These are phyloP conservation scores for Centroberyx gerrardi DNA, from an alignment of 2,797 vertebrate species.

Conservation along the genomic window DNA sequence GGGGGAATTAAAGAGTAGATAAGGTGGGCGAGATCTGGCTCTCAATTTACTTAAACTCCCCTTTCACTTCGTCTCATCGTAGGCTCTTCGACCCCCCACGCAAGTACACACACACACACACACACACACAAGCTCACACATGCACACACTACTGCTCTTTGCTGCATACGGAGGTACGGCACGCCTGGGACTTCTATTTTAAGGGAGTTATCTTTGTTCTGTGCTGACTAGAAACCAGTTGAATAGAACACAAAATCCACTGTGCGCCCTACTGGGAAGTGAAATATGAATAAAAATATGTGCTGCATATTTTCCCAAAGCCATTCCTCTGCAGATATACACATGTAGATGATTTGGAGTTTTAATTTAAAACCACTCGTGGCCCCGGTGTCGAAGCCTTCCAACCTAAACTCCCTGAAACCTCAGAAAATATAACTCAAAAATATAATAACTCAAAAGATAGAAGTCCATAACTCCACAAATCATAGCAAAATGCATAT, in stretches of 20 bases:
- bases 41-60: constrained; percentile 12
- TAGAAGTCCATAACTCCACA: constrained; percentile 7
- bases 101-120: not conserved
- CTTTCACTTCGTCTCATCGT: constrained; percentile 10
- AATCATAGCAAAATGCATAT: constrained; percentile 24
- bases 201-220: constrained; percentile 29
- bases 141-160: not conserved
- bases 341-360: constrained; percentile 26
- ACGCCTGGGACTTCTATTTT: not conserved
- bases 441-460: not conserved
- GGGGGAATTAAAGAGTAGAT: constrained; percentile 26
- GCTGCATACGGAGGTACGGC: not conserved
- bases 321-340: not conserved
- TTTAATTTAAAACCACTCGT: constrained; percentile 36
- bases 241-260: not conserved
- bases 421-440: constrained; percentile 27
- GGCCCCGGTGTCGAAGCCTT: constrained; percentile 21
- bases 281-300: constrained; percentile 17
- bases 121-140: constrained; percentile 2
- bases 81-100: not conserved
- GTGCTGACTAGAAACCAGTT: constrained; percentile 13
- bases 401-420: constrained; percentile 26
- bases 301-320: constrained; percentile 9
- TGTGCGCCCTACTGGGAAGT: not conserved
- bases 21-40: constrained; percentile 45